These are phyloP conservation scores for Gibbula magus DNA, from an alignment of 2,888 invertebrate genomes.

Conservation along the genomic window DNA sequence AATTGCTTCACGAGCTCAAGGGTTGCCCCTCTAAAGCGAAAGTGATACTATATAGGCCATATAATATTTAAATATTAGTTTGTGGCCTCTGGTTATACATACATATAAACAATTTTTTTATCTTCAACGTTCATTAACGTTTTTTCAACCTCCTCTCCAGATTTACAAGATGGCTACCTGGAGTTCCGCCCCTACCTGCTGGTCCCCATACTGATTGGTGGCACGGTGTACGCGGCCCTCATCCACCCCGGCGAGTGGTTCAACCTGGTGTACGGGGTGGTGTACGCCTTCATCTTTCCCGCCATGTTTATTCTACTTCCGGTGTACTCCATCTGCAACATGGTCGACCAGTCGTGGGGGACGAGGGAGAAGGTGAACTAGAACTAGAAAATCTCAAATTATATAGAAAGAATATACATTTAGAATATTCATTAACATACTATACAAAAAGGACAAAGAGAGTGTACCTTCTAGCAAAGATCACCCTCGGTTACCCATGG, in stretches of 20 bases:
- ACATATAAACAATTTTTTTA: background rate
- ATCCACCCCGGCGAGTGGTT: slow-evolving; percentile 49
- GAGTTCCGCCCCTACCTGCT: slow-evolving; percentile 55
- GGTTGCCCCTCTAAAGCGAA: no score
- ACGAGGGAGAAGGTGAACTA: slow-evolving; percentile 51
- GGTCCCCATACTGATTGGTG: slow-evolving; percentile 46
- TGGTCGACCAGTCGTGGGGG: slow-evolving; percentile 60
- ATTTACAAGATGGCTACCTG: slow-evolving; percentile 41
- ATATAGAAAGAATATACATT: no score
- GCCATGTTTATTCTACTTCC: slow-evolving; percentile 58
- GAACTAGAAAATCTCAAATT: no score
- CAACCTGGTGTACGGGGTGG: slow-evolving; percentile 49
- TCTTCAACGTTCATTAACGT: no score
- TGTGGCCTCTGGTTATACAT: no score
- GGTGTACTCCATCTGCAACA: slow-evolving; percentile 55
- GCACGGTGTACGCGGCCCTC: slow-evolving; percentile 49
- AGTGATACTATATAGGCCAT: no score
- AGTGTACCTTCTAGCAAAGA: no score
- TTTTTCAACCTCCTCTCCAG: slow-evolving; percentile 39
- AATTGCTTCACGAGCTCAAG: no score
- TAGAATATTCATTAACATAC: no score
- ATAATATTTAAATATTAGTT: no score
- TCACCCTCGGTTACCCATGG: no score
- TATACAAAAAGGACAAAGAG: no score
- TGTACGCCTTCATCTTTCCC: slow-evolving; percentile 54